A percentile compares a stretch with the other conserved stretches of the same genome.
phyloP scores from a whole-genome alignment of 1,140 invertebrate species.

The Drosophila nannoptera region DNA sequence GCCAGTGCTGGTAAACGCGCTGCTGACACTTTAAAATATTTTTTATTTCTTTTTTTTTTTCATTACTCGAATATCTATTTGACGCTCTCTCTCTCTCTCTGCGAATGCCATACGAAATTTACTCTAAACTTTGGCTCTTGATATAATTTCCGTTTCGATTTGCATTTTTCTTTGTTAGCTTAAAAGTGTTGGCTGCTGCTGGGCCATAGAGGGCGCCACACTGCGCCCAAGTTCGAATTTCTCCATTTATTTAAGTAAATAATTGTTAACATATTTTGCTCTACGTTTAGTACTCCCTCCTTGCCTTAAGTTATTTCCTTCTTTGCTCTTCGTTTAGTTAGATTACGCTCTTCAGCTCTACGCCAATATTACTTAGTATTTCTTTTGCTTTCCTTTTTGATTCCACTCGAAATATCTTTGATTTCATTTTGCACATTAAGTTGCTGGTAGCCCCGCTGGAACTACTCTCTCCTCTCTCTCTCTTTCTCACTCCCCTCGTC shows the following conservation, averaged over 20 bases:
- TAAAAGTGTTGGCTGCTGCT: constrained; percentile 31
- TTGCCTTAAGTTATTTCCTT: constrained; percentile 10
- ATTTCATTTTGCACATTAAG: constrained; percentile 67
- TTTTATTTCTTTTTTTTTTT: constrained; percentile 14
- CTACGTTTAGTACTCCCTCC: constrained; percentile 50
- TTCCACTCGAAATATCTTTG: constrained; percentile 65
- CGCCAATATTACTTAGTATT: no score
- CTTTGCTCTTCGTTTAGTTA: no score
- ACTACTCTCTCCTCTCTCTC: constrained; percentile 3
- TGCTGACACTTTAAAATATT: constrained; percentile 26
- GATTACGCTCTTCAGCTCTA: no score
- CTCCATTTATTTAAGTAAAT: constrained; percentile 44
- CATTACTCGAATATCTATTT: constrained; percentile 13
- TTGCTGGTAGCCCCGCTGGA: constrained; percentile 31
- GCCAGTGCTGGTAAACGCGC: constrained; percentile 9
- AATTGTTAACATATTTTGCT: constrained; percentile 63
- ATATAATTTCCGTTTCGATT: constrained; percentile 19
- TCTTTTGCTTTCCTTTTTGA: constrained; percentile 4
- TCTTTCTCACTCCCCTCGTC: constrained; percentile 42
- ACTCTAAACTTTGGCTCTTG: constrained; percentile 39
- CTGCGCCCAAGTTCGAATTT: constrained; percentile 9
- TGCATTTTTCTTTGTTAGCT: background rate
- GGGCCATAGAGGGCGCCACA: constrained; percentile 16
- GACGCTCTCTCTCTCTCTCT: constrained; percentile 11
- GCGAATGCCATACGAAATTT: constrained; percentile 24